Conservation (phyloP, 2,113 vertebrate species). For the Hypocryptadius cinnamomeus region DNA sequence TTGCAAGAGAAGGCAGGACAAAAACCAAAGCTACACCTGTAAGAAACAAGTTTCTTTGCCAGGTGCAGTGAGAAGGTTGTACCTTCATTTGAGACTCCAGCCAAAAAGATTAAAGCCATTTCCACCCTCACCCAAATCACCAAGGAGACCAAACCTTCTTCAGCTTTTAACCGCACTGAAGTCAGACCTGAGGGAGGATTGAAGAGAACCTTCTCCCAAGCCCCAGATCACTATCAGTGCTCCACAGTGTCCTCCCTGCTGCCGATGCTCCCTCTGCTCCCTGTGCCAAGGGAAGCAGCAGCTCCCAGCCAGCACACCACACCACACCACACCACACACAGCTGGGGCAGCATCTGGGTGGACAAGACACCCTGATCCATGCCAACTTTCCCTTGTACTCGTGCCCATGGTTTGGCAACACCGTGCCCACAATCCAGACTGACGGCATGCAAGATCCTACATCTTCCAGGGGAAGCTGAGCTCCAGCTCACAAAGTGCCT, state of each 20-base stretch:
- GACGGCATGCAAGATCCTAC: not conserved
- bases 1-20: slow-evolving; percentile 33
- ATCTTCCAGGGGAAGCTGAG: not conserved
- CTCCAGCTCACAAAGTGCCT: not conserved
- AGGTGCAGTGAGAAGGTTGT: not conserved
- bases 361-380: fast-evolving
- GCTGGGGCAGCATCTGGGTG: not conserved
- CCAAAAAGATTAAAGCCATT: slow-evolving; percentile 39
- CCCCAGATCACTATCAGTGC: not conserved
- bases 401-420: not conserved
- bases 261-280: not conserved
- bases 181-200: not conserved
- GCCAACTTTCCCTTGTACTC: not conserved
- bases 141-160: slow-evolving; percentile 18
- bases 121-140: slow-evolving; percentile 37
- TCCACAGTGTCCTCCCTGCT: not conserved
- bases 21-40: slow-evolving; percentile 44
- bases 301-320: not conserved
- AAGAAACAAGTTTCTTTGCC: slow-evolving; percentile 6
- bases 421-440: not conserved
- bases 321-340: fast-evolving
- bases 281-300: not conserved
- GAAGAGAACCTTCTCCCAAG: not conserved
- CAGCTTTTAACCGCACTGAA: not conserved
- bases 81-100: not conserved